Conservation (phyloP, 2,888 invertebrate species). For the Chloroclysta siterata region DNA sequence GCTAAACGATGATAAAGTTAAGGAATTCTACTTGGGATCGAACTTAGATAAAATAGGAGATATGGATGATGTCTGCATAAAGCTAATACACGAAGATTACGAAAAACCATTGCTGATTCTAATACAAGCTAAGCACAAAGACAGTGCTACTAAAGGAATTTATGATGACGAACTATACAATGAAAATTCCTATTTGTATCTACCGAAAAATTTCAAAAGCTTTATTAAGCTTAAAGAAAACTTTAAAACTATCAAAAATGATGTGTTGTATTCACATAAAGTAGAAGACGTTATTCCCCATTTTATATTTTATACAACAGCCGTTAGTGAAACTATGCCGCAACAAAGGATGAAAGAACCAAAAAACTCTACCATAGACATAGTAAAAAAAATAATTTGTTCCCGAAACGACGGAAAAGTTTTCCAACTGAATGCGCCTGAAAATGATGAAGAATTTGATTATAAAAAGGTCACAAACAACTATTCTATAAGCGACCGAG, state of each 20-base stretch:
- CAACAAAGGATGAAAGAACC: background rate
- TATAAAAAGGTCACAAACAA: background rate
- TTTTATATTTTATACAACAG: slow-evolving; percentile 2
- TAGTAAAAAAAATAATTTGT: background rate
- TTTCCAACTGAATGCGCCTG: background rate
- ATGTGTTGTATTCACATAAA: background rate
- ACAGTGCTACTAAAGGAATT: background rate
- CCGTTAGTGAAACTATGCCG: background rate
- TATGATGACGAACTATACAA: background rate
- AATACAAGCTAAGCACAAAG: slow-evolving; percentile 11
- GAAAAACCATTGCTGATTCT: background rate
- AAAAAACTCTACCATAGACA: background rate
- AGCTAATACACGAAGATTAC: slow-evolving; percentile 6
- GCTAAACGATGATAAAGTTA: background rate
- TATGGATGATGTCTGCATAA: slow-evolving; percentile 5
- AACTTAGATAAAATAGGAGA: slow-evolving; percentile 7
- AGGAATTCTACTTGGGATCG: background rate
- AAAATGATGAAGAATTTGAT: background rate
- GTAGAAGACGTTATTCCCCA: background rate
- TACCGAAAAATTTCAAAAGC: background rate
- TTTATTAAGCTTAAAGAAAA: background rate
- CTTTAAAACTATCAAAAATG: background rate
- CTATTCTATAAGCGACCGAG: background rate
- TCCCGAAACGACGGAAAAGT: background rate
- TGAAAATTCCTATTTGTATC: background rate